These are phyloP conservation scores for Amphiprion percula DNA, from an alignment of 2,113 vertebrate genomes.

Conservation along the genomic window DNA sequence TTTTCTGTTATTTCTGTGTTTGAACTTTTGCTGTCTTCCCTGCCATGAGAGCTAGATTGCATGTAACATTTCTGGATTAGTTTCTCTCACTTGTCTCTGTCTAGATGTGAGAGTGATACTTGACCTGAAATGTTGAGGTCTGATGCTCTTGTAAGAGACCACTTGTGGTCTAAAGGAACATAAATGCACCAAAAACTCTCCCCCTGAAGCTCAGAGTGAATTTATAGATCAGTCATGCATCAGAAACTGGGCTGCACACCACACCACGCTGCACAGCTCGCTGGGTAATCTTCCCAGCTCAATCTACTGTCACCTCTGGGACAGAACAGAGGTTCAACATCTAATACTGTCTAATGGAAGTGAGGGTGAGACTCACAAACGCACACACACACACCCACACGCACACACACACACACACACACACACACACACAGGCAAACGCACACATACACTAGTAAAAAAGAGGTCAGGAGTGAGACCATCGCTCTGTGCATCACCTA, in stretches of 20 bases:
- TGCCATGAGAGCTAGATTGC: too few species aligned
- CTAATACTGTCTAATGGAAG: constrained; percentile 55
- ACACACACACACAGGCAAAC: background rate
- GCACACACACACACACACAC: too few species aligned
- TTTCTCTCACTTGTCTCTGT: constrained; percentile 8
- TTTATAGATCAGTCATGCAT: constrained; percentile 62
- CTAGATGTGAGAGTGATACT: background rate
- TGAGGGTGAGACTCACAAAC: background rate
- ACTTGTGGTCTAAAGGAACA: background rate
- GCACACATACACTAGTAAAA: background rate
- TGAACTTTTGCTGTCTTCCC: too few species aligned
- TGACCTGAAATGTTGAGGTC: constrained; percentile 19
- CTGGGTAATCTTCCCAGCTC: constrained; percentile 47
- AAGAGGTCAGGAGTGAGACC: constrained; percentile 3
- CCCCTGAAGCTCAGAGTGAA: constrained; percentile 49
- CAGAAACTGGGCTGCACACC: constrained; percentile 63
- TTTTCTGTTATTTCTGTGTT: too few species aligned
- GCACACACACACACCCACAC: too few species aligned
- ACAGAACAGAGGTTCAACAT: constrained; percentile 32
- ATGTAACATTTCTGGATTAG: background rate
- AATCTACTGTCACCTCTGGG: constrained; percentile 47
- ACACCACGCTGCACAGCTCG: constrained; percentile 28
- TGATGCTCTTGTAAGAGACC: constrained; percentile 2
- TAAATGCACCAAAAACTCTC: constrained; percentile 29
- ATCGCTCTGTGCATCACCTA: constrained; percentile 7